A percentile compares a stretch with the other conserved stretches of the same genome.
phyloP scores from a whole-genome alignment of 2,797 vertebrate genomes.

The Hemitrygon akajei region DNA sequence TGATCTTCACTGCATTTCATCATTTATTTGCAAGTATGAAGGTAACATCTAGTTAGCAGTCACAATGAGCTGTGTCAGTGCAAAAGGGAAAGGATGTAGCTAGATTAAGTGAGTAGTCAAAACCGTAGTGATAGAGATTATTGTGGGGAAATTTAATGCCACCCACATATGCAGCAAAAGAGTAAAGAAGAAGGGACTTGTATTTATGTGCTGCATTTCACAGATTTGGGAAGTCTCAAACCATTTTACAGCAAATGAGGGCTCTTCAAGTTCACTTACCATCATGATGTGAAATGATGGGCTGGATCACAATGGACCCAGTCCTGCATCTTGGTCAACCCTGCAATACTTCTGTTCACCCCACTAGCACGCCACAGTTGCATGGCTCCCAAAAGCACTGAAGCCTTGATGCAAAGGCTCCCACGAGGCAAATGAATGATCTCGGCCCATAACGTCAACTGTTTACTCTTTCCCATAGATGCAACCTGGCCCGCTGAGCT shows the following conservation, averaged over 20 bases:
- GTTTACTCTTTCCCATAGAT: too few relatives aligned
- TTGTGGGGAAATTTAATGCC: not conserved
- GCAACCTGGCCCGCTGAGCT: too few relatives aligned
- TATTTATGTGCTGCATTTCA: not conserved
- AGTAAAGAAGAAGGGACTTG: not conserved
- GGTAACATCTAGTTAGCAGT: not conserved
- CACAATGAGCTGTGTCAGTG: not conserved
- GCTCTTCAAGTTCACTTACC: not conserved
- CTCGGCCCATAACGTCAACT: too few relatives aligned
- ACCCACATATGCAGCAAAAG: not conserved
- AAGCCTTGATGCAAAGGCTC: too few relatives aligned
- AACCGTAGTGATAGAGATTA: not conserved
- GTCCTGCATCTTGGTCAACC: too few relatives aligned
- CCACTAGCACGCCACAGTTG: too few relatives aligned
- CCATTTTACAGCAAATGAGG: not conserved
- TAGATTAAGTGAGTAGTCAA: not conserved
- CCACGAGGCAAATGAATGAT: too few relatives aligned
- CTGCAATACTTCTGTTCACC: too few relatives aligned
- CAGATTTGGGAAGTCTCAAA: not conserved
- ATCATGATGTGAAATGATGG: not conserved
- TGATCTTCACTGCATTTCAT: not conserved
- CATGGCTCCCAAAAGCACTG: too few relatives aligned
- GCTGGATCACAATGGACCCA: too few relatives aligned
- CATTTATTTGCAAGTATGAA: not conserved
- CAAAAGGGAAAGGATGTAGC: not conserved